phyloP scores from a whole-genome alignment of 2,113 vertebrate species.

The Butorides virescens region DNA sequence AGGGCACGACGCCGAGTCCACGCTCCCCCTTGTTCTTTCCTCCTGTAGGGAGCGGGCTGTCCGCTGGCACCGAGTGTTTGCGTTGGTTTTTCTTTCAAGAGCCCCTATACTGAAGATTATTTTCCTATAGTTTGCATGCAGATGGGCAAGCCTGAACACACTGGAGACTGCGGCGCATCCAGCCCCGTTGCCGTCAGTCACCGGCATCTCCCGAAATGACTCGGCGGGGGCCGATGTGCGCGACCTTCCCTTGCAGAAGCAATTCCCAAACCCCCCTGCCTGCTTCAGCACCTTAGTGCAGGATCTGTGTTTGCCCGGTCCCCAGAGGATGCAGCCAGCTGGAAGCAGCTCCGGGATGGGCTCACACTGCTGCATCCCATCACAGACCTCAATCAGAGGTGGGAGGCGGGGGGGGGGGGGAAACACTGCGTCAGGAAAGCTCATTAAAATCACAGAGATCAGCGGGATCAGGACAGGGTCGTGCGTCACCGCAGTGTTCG shows the following conservation, averaged over 20 bases:
- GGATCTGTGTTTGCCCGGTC: background rate
- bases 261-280: background rate
- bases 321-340: background rate
- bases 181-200: background rate
- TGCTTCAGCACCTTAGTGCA: background rate
- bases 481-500: fast-evolving
- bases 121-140: background rate
- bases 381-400: background rate
- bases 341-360: background rate
- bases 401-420: background rate
- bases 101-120: background rate
- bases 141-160: background rate
- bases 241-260: background rate
- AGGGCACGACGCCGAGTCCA: fast-evolving
- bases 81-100: background rate
- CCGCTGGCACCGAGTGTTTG: background rate
- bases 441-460: background rate
- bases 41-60: background rate
- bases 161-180: background rate
- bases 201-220: fast-evolving
- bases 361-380: background rate
- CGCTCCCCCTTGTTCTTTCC: background rate
- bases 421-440: fast-evolving
- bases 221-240: background rate
- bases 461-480: background rate